These are phyloP conservation scores for Sinosuthora webbiana DNA, from an alignment of 2,113 vertebrate genomes.

Conservation along the genomic window DNA sequence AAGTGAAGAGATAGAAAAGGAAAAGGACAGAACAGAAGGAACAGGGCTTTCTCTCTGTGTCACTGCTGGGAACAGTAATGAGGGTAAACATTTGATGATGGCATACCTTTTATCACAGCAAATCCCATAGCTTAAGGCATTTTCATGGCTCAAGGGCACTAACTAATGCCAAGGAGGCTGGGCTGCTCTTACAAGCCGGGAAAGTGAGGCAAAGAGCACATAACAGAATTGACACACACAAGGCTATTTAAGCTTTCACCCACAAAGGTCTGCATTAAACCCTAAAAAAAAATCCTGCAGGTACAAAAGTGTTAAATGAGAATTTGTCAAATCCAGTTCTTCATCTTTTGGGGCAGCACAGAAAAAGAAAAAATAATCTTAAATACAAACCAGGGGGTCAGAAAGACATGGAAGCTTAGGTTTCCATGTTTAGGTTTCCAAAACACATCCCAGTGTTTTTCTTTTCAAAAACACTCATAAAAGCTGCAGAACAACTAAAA, in stretches of 20 bases:
- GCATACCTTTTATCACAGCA: slow-evolving; percentile 22
- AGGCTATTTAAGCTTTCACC: not conserved
- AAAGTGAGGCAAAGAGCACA: not conserved
- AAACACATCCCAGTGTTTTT: not conserved
- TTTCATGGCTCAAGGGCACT: slow-evolving; percentile 10
- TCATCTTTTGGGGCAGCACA: not conserved
- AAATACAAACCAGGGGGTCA: not conserved
- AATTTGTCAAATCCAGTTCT: not conserved
- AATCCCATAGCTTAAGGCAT: slow-evolving; percentile 24
- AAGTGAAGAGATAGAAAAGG: not conserved
- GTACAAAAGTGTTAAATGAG: not conserved
- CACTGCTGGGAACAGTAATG: slow-evolving; percentile 3
- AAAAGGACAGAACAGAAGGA: not conserved
- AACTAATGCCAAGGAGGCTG: slow-evolving; percentile 11
- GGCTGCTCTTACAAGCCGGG: not conserved
- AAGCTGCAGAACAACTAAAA: not conserved
- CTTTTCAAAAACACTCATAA: not conserved
- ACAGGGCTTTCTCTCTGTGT: not conserved
- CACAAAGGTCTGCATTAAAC: not conserved
- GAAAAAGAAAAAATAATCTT: not conserved
- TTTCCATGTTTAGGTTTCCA: not conserved
- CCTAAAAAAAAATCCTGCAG: not conserved
- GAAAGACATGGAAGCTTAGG: not conserved
- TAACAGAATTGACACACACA: not conserved
- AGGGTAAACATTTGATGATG: slow-evolving; percentile 50